Evolutionary conservation across 2,888 invertebrate genomes (phyloP).

Genomic region (Exocentrus adspersus): DNA sequence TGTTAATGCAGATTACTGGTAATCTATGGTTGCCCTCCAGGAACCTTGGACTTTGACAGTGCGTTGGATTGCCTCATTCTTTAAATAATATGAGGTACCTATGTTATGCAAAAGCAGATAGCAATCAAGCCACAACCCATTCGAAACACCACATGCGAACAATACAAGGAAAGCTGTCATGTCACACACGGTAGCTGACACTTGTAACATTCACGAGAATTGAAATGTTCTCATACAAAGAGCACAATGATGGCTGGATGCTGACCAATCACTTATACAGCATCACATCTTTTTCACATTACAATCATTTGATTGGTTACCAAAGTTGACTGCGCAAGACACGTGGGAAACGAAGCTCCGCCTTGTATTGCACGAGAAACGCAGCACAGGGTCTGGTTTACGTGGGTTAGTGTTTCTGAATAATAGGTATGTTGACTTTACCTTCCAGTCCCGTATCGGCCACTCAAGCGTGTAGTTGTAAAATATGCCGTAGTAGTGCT

Average conservation of each 20-base stretch:
- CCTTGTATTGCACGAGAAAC: constrained; percentile 41
- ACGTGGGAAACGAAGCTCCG: constrained; percentile 50
- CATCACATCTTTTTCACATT: constrained; percentile 58
- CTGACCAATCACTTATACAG: constrained; percentile 61
- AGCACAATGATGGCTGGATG: constrained; percentile 63
- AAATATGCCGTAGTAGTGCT: constrained; percentile 22
- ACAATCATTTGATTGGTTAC: constrained; percentile 53
- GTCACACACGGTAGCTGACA: constrained; percentile 63
- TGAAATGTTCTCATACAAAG: constrained; percentile 60
- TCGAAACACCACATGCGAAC: constrained; percentile 58
- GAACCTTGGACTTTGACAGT: no score
- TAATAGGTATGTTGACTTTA: constrained; percentile 27
- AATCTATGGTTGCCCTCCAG: no score
- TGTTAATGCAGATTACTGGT: no score
- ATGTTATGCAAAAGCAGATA: constrained; percentile 29
- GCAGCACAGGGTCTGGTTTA: constrained; percentile 43
- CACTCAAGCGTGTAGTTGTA: constrained; percentile 33
- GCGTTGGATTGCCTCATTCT: no score
- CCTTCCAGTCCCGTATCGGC: constrained; percentile 37
- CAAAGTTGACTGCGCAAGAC: constrained; percentile 54
- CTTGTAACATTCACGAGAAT: constrained; percentile 60
- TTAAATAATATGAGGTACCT: no score
- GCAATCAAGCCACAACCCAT: constrained; percentile 50
- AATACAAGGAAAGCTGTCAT: constrained; percentile 61
- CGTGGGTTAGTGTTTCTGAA: constrained; percentile 15